Evolutionary conservation across 1,140 invertebrate species (phyloP), one percentile per base, ranked within the genome.

Genomic region (Tribolium castaneum): DNA sequence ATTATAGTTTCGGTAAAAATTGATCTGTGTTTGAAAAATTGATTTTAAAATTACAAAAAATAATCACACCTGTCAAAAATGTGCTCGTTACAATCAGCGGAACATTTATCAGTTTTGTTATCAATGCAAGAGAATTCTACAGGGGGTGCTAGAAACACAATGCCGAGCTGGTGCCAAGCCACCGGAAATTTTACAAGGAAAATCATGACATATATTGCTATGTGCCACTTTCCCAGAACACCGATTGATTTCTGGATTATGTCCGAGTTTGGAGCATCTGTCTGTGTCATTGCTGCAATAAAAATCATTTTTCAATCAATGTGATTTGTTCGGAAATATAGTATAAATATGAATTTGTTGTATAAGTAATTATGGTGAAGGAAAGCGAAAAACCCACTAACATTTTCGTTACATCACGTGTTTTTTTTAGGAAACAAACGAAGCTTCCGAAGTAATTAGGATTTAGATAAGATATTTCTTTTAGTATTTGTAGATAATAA

Each of bases 131-230:
- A 70, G 76, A 86, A 85, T 9, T 84, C 74, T 6, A 80, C 56
- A 0, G 78, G 78, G 6, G 86, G 84, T 13, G 86, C 84, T 19
- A 84, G 75, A 45, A 87, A 86, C 9, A 87, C 85, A 22, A 87
- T 86, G 35, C 82, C 84, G 82, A 90, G 87, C 81, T 92, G 92
- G 83, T 93, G 92, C 92, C 92, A 93, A 0, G 92, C 92, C 0
- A 93, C 91, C 1, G 92, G 92, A 82, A 93, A 92, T 82, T 94
- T 94, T 7, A 91, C 89, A 1, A 93, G 83, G 22, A 93, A 92
- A 10, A 94, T 89, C 0, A 91, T 87, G 9, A 90, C 85, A 78
- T 91, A 92, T 14, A 93, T 89, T 84, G 89, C 88, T 52, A 93
- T 87, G 84, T 95, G 93, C 92, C 93, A 94, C 80, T 89, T 88